Conservation (phyloP, 2,113 vertebrate species). For the Sprattus sprattus region DNA sequence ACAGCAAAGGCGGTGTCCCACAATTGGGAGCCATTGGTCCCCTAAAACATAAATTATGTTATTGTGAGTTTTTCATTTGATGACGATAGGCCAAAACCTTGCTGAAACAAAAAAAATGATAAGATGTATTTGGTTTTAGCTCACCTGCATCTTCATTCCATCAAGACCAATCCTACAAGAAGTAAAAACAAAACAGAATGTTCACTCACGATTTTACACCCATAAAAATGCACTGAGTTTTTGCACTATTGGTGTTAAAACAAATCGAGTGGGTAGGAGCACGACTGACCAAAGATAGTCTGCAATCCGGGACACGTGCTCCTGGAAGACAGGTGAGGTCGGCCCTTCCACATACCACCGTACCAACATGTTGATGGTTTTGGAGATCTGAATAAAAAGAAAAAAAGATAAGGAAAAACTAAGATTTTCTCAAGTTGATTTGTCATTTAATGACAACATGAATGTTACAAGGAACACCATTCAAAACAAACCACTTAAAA, state of each 20-base stretch:
- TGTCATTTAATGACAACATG: neutral
- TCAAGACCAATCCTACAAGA: constrained; percentile 87
- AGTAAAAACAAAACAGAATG: neutral
- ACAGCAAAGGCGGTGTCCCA: constrained; percentile 93
- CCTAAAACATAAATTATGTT: constrained; percentile 65
- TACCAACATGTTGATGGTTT: constrained; percentile 94
- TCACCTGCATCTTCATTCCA: constrained; percentile 98
- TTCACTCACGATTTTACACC: neutral
- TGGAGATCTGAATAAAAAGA: constrained; percentile 81
- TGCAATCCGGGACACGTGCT: constrained; percentile 87
- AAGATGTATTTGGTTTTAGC: neutral
- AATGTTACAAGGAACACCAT: neutral
- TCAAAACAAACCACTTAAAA: neutral
- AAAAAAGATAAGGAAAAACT: neutral
- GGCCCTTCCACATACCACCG: constrained; percentile 87
- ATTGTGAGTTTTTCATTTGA: neutral
- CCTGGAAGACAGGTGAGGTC: constrained; percentile 77
- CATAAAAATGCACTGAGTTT: too few species aligned
- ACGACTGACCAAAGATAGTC: constrained; percentile 91
- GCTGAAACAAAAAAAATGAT: neutral
- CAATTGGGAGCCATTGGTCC: constrained; percentile 94
- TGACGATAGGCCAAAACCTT: neutral
- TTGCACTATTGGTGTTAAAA: too few species aligned
- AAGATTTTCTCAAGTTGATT: neutral
- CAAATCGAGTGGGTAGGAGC: neutral